Percentiles rank a stretch among this genome's conserved stretches.
Evolutionary conservation across 2,888 invertebrate species (phyloP).

Genomic region (Germaria angustata): DNA sequence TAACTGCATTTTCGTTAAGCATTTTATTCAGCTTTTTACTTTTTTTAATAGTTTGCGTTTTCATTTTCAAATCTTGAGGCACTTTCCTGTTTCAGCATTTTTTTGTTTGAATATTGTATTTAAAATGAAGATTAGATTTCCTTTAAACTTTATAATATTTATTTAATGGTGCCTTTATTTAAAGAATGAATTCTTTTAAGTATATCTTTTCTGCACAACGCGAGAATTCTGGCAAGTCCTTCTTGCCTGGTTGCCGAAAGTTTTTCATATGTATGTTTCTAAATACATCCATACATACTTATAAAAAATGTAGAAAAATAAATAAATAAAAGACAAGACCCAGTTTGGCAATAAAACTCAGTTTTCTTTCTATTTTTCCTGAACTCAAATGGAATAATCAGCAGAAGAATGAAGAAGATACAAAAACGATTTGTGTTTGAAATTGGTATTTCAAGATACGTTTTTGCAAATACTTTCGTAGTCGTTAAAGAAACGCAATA

Average conservation of each 20-base stretch:
- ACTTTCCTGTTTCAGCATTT: too few relatives aligned
- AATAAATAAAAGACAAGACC: conserved; percentile 20
- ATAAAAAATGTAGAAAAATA: neutral
- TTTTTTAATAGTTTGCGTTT: too few relatives aligned
- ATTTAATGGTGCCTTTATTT: too few relatives aligned
- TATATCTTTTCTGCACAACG: neutral
- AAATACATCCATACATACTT: neutral
- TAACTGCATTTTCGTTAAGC: too few relatives aligned
- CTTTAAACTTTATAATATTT: too few relatives aligned
- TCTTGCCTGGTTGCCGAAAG: conserved; percentile 1
- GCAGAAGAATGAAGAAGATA: conserved; percentile 31
- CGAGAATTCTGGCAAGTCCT: neutral
- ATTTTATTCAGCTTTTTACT: too few relatives aligned
- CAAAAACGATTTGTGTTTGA: conserved; percentile 2
- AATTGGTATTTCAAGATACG: conserved; percentile 1
- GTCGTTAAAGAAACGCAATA: neutral
- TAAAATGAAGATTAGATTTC: too few relatives aligned
- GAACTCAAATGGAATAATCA: conserved; percentile 44
- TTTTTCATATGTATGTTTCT: neutral
- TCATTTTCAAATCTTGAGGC: too few relatives aligned
- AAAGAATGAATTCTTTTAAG: conserved; percentile 19
- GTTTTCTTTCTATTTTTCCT: neutral
- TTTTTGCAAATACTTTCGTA: conserved; percentile 29
- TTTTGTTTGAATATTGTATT: too few relatives aligned
- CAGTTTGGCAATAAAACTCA: conserved; percentile 44